phyloP scores from a whole-genome alignment of 2,888 invertebrate species.

The Crepidodera aurea region DNA sequence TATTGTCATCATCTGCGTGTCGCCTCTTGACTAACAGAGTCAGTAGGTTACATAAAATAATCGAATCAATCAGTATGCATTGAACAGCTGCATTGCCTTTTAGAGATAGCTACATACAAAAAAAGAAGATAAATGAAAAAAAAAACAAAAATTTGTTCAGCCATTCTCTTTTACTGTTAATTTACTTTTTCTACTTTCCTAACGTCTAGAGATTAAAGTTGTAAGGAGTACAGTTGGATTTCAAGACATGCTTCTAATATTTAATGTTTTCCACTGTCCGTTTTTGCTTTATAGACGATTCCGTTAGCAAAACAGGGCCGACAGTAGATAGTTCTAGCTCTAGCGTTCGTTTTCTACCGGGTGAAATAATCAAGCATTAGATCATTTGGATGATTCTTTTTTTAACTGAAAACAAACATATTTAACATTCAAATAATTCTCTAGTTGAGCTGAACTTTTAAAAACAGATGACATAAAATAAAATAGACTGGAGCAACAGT shows the following conservation, averaged over 20 bases:
- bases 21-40: not conserved
- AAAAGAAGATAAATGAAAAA: not conserved
- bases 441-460: too few relatives aligned
- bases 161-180: constrained; percentile 1
- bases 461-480: too few relatives aligned
- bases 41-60: not conserved
- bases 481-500: too few relatives aligned
- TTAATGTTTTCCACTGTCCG: constrained; percentile 11
- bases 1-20: not conserved
- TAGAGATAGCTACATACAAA: not conserved
- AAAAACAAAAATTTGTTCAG: not conserved
- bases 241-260: constrained; percentile 21
- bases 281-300: constrained; percentile 20
- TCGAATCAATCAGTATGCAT: not conserved
- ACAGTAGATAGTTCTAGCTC: not conserved
- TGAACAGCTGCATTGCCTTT: not conserved
- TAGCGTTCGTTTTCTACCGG: not conserved
- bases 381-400: not conserved
- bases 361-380: not conserved
- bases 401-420: too few relatives aligned
- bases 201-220: not conserved
- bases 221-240: constrained; percentile 19
- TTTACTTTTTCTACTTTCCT: not conserved
- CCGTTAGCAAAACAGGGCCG: constrained; percentile 17
- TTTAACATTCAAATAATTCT: too few relatives aligned